Conservation (phyloP, 2,888 invertebrate genomes). For the Megaustenia siamemsis region DNA sequence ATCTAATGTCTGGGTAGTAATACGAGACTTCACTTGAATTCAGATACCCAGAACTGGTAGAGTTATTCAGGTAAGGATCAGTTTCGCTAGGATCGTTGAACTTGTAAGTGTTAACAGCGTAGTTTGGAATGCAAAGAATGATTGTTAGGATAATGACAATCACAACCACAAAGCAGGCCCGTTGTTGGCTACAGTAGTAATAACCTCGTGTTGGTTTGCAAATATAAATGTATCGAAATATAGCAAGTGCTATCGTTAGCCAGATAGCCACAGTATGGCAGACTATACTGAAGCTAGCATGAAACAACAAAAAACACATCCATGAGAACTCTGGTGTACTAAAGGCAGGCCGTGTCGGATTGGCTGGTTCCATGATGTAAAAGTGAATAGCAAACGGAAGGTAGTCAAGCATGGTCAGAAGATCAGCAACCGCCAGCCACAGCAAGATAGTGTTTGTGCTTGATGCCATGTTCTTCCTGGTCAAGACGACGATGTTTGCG, state of each 20-base stretch:
- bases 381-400: constrained; percentile 92
- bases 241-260: constrained; percentile 93
- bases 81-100: no score
- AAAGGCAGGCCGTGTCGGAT: constrained; percentile 64
- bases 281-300: constrained; percentile 92
- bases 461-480: constrained; percentile 92
- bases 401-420: constrained; percentile 93
- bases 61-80: constrained; percentile 16
- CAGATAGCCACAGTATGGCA: constrained; percentile 95
- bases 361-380: constrained; percentile 72
- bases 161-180: constrained; percentile 90
- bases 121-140: constrained; percentile 91
- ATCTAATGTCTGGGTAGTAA: constrained; percentile 43
- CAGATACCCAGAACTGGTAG: background rate
- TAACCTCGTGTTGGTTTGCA: constrained; percentile 90
- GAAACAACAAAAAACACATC: constrained; percentile 84
- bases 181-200: constrained; percentile 89
- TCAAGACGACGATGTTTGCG: constrained; percentile 93
- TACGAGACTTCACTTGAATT: background rate
- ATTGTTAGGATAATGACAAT: constrained; percentile 90
- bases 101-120: constrained; percentile 85
- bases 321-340: constrained; percentile 76
- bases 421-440: constrained; percentile 89
- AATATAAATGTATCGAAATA: constrained; percentile 89
- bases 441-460: constrained; percentile 95